Conservation (phyloP, 2,113 vertebrate species). For the Tetrao urogallus region DNA sequence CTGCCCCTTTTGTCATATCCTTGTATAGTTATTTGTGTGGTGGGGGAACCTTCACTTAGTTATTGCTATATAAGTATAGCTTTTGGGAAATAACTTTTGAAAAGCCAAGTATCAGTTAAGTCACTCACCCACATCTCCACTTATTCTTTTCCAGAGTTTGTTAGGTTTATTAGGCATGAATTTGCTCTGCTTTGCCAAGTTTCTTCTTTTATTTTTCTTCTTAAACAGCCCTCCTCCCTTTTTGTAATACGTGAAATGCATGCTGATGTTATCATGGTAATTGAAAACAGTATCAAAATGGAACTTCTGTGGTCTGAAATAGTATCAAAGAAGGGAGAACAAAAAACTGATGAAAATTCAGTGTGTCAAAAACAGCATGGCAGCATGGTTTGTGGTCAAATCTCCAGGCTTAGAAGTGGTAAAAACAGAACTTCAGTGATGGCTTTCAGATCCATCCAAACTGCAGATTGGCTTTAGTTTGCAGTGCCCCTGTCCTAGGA, state of each 20-base stretch:
- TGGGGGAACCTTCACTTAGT: not conserved
- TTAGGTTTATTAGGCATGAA: not conserved
- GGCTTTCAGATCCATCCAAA: not conserved
- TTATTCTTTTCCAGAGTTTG: not conserved
- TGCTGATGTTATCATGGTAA: not conserved
- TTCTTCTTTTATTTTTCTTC: not conserved
- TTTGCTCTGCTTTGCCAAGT: not conserved
- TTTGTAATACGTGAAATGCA: not conserved
- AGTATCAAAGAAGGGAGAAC: not conserved
- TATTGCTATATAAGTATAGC: not conserved
- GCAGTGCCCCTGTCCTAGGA: not conserved
- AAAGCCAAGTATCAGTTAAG: not conserved
- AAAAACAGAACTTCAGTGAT: not conserved
- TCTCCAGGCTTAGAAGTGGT: not conserved
- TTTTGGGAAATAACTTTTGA: not conserved
- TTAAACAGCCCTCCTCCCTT: not conserved
- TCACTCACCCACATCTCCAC: not conserved
- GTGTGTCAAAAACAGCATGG: not conserved
- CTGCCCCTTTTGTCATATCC: not conserved
- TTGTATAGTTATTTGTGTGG: not conserved
- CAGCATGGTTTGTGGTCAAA: not conserved
- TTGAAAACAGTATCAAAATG: not conserved
- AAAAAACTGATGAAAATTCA: not conserved
- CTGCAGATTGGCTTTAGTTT: not conserved
- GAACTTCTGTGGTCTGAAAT: not conserved